Evolutionary conservation across 2,797 vertebrate species (phyloP).

Genomic region (Falco berigora): DNA sequence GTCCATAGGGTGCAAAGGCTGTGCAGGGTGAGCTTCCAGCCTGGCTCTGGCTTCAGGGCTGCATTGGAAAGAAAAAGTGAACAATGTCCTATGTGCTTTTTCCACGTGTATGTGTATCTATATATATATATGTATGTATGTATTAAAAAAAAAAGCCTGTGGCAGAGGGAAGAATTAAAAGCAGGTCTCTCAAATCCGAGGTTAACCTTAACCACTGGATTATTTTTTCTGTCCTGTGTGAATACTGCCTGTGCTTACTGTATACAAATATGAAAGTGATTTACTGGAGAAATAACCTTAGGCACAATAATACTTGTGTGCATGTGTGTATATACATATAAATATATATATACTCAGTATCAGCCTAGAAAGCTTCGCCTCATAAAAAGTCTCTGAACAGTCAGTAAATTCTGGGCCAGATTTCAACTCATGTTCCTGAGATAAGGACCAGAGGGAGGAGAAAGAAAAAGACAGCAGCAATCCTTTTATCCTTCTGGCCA

Average conservation of each 20-base stretch:
- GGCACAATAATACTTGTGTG: not conserved
- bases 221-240: not conserved
- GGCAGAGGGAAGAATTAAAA: conserved; percentile 1
- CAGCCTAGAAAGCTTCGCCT: not conserved
- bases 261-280: conserved; percentile 15
- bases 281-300: not conserved
- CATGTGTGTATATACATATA: not conserved
- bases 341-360: not conserved
- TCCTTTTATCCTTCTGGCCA: conserved; percentile 51
- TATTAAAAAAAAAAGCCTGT: not conserved
- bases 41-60: too few species aligned
- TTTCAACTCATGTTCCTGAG: conserved; percentile 58
- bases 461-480: conserved; percentile 24
- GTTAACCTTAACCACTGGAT: not conserved
- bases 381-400: conserved; percentile 17
- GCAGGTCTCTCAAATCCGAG: conserved; percentile 1
- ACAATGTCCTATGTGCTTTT: not conserved
- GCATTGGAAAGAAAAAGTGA: not conserved
- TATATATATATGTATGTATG: not conserved
- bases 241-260: not conserved
- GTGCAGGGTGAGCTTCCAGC: not conserved
- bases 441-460: conserved; percentile 48
- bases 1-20: not conserved
- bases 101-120: rapidly evolving
- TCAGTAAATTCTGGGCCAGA: conserved; percentile 40